Base-by-base conservation (phyloP, 2,888 invertebrate species). In the Agrochola lota region DNA sequence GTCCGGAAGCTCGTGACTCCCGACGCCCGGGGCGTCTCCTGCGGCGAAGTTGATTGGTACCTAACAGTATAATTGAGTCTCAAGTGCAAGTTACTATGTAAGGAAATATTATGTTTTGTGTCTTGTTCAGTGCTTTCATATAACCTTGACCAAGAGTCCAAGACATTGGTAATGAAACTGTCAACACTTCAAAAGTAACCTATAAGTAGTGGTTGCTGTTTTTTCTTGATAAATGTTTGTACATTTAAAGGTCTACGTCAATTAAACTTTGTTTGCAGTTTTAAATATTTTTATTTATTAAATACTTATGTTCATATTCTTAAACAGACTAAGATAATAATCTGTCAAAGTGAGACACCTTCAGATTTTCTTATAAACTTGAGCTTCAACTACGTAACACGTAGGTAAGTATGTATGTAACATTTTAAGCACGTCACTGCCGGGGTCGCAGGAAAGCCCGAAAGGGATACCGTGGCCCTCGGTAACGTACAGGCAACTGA, bases 61-160 rank as follows among this genome's bases (percentile, higher is more conserved):
- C 17, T 26, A 74, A 60, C 17, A n/a, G 20, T 20, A 59, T 43
- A 20, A 26, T 15, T 62, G 26, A 60, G 26, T 63, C 30, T 49
- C 15, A 46, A 62, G n/a, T 63, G 11, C 20, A 26, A 59, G 49
- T 40, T 40, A 23, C 74, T 52, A 43, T 73, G 23, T 49, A 60
- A 35, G 35, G 35, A 35, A 9, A n/a, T 20, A 35, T 11, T 9
- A 43, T 8, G 9, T 12, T 46, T 72, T 17, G 26, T 72, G n/a
- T n/a, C 9, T 26, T 30, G 62, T 62, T 77, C 15, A 55, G 35
- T 55, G 46, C 70, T 63, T 70, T 78, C 55, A 78, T 57, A 57
- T 15, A 23, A 71, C 79, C 79, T 40, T 72, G 78, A 49, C 57
- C 62, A 79, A 78, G 20, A 79, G 40, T 64, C 57, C 64, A 64